A percentile compares a stretch with the other conserved stretches of the same genome.
phyloP scores from a whole-genome alignment of 1,140 invertebrate genomes.

The Leucophenga varia region DNA sequence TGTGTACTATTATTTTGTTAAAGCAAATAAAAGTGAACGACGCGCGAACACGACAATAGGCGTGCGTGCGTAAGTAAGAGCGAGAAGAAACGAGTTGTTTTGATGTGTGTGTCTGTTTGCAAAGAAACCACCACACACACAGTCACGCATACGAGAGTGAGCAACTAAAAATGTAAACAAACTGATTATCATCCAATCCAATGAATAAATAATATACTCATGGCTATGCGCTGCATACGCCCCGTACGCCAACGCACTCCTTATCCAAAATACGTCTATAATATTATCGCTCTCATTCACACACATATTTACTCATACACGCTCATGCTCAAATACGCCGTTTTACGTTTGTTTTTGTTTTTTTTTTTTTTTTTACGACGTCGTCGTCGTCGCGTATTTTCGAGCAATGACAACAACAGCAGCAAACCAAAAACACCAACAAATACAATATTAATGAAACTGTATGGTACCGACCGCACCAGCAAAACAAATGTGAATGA shows the following conservation, averaged over 20 bases:
- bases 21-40: slow-evolving; percentile 34
- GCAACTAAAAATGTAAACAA: slow-evolving; percentile 56
- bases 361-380: slow-evolving; percentile 1
- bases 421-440: too few relatives aligned
- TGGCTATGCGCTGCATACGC: neutral
- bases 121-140: neutral
- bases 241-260: neutral
- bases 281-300: neutral
- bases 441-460: too few relatives aligned
- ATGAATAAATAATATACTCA: slow-evolving; percentile 50
- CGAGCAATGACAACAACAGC: too few relatives aligned
- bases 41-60: slow-evolving; percentile 3
- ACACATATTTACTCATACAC: slow-evolving; percentile 26
- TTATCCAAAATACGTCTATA: too few relatives aligned
- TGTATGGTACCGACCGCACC: neutral
- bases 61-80: neutral
- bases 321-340: slow-evolving; percentile 27
- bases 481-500: slow-evolving; percentile 16
- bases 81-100: neutral
- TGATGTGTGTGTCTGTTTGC: neutral
- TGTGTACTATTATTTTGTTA: slow-evolving; percentile 48
- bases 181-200: slow-evolving; percentile 55
- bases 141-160: slow-evolving; percentile 17
- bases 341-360: too few relatives aligned
- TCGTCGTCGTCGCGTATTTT: slow-evolving; percentile 4